phyloP scores from a whole-genome alignment of 92 coral and sea anemone species.

The Micromussa lordhowensis region DNA sequence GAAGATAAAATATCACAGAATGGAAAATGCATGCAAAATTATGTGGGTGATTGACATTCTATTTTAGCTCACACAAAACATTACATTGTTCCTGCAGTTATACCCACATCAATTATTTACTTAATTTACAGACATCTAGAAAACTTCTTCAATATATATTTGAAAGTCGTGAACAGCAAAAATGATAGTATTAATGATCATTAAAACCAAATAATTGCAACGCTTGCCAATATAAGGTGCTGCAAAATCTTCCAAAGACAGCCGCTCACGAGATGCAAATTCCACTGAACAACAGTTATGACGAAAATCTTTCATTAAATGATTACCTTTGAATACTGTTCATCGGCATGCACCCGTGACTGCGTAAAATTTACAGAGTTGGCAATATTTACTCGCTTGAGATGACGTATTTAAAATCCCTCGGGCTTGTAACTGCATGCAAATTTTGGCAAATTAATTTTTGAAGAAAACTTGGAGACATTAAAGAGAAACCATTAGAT shows the following conservation, averaged over 20 bases:
- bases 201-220: neutral
- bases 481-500: neutral
- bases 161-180: neutral
- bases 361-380: neutral
- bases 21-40: neutral
- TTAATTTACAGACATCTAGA: conserved; percentile 17
- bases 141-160: neutral
- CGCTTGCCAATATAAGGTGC: neutral
- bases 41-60: too few relatives aligned
- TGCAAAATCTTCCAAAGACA: neutral
- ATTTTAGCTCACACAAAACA: neutral
- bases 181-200: neutral
- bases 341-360: neutral
- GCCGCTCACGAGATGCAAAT: neutral
- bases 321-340: neutral
- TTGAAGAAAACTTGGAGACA: too few relatives aligned
- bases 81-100: neutral
- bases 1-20: too few relatives aligned
- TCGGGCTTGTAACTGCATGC: neutral
- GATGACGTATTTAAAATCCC: conserved; percentile 13
- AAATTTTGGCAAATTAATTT: too few relatives aligned
- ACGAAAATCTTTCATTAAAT: neutral
- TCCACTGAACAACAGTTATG: neutral
- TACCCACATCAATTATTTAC: conserved; percentile 2
- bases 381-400: conserved; percentile 3